Base-by-base conservation (phyloP, 2,113 vertebrate species). In the Prinia subflava region DNA sequence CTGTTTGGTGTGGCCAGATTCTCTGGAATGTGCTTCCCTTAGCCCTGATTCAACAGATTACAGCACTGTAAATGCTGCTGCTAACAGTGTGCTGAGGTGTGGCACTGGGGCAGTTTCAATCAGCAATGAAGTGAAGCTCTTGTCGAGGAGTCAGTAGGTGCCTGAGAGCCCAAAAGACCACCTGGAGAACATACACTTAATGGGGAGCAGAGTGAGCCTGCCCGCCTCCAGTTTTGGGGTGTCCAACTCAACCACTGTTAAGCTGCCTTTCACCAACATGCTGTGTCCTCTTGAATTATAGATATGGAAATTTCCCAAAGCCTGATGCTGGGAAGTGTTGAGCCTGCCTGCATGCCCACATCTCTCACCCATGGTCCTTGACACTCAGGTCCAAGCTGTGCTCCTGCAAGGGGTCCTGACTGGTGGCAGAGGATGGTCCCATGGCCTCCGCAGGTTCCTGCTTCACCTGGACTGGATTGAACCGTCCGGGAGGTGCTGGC, bases 381-480 rank as follows among this genome's bases (percentile, higher is more conserved):
- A 99, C 98, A 64, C 99, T 99, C 96, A 99, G 98, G 98, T 99
- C 99, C 96, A 99, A 95, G 96, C 99, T 99, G 90, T 99, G 98
- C 91, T 99, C 99, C 95, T 99, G 99, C 39, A 98, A 83, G 81
- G 98, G 98, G 39, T 99, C 99, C 30, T 98, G 99, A 80, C 97
- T 91, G 69, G 89, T 95, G 4, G 98, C 94, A 17, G 98, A 82
- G 75, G 92, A 92, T 0, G 96, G 76, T 46, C 85, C 95, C 30
- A 97, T 53, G 41, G 68, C 90, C 50, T 99, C 99, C 4, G 60
- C 57, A 2, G 98, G 97, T 70, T 99, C 99, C 97, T 98, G 98
- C 97, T 99, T 99, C 95, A 98, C 98, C 83, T 98, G 98, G 90
- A 98, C 97, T n/a, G 98, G 98, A 97, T 97, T 98, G 95, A 99